Percentiles rank a stretch among this genome's conserved stretches.
phyloP scores from a whole-genome alignment of 2,888 invertebrate species.

The Heliconius hortense region DNA sequence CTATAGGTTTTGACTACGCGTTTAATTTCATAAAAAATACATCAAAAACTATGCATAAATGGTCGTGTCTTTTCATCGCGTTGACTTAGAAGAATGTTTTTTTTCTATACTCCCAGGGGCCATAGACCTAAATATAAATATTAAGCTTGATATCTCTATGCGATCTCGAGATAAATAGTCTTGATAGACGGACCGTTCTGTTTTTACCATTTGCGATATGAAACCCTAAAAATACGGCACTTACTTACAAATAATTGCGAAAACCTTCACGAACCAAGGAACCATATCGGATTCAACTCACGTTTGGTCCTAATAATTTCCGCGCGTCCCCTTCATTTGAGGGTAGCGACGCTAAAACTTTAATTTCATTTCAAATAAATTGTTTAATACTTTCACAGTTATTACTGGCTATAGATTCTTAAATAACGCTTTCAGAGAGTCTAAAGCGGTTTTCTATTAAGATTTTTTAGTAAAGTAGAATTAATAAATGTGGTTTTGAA shows the following conservation, averaged over 20 bases:
- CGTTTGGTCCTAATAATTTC: conserved; percentile 74
- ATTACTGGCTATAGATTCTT: conserved; percentile 3
- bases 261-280: conserved; percentile 57
- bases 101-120: too few species aligned
- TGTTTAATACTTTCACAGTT: conserved; percentile 18
- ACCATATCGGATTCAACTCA: conserved; percentile 73
- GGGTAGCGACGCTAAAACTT: conserved; percentile 29
- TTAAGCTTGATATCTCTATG: too few species aligned
- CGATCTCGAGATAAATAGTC: too few species aligned
- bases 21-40: too few species aligned
- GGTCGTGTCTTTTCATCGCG: too few species aligned
- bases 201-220: too few species aligned
- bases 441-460: not conserved
- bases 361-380: conserved; percentile 34
- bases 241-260: conserved; percentile 42
- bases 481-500: not conserved
- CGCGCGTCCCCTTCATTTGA: conserved; percentile 32
- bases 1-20: too few species aligned
- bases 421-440: not conserved
- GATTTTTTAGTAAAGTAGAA: not conserved
- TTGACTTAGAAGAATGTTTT: too few species aligned
- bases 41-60: too few species aligned
- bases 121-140: too few species aligned
- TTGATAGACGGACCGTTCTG: too few species aligned
- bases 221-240: not conserved